phyloP scores from a whole-genome alignment of 1,140 invertebrate genomes.

The Samia ricini region DNA sequence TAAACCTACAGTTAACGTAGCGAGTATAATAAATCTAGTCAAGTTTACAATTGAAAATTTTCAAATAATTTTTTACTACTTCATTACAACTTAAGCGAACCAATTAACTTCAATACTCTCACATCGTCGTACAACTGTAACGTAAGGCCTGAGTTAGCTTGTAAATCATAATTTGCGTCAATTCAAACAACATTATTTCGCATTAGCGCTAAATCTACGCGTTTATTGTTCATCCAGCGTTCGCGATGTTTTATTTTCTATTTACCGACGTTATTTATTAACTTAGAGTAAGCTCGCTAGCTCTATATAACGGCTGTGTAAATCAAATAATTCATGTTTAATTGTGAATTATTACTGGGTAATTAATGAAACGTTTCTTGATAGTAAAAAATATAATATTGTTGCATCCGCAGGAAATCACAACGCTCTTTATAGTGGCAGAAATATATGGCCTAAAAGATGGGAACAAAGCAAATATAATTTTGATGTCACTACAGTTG shows the following conservation, averaged over 20 bases:
- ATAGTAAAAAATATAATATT: too few relatives aligned
- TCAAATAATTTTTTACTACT: neutral
- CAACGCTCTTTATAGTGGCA: too few relatives aligned
- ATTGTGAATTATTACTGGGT: neutral
- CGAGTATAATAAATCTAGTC: neutral
- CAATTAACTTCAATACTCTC: neutral
- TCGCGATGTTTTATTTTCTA: neutral
- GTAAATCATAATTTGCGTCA: neutral
- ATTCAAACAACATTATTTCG: neutral
- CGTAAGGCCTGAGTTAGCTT: neutral
- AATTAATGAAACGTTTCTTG: neutral
- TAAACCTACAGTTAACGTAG: neutral
- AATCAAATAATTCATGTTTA: neutral
- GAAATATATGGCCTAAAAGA: too few relatives aligned
- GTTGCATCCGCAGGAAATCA: too few relatives aligned
- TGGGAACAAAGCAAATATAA: too few relatives aligned
- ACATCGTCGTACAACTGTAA: neutral
- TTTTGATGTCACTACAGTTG: too few relatives aligned
- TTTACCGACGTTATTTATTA: neutral
- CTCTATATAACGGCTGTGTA: neutral
- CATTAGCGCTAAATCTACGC: neutral
- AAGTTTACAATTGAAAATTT: neutral
- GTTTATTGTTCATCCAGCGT: slow-evolving; percentile 1
- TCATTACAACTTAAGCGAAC: neutral
- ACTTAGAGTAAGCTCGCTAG: neutral